These are phyloP conservation scores for Heterotilapia buettikoferi DNA, from an alignment of 2,113 vertebrate genomes.

Conservation along the genomic window DNA sequence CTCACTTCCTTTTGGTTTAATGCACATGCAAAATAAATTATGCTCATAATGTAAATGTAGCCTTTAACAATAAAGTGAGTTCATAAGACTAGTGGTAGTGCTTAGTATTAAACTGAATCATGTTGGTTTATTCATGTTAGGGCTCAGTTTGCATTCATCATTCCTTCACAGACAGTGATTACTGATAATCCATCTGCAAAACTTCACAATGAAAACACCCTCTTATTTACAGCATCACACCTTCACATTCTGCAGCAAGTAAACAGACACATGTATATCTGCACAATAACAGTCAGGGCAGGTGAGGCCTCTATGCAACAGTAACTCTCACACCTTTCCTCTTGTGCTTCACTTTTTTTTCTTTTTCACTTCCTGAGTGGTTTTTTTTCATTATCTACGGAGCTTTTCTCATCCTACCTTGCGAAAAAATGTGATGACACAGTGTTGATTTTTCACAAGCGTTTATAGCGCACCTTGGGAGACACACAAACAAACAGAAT, in stretches of 20 bases:
- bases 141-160: background rate
- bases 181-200: background rate
- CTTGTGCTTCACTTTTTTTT: background rate
- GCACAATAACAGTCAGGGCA: background rate
- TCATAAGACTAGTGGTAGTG: background rate
- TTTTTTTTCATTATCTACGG: background rate
- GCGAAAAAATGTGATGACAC: background rate
- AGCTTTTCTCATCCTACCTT: background rate
- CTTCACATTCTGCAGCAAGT: background rate
- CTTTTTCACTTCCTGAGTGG: background rate
- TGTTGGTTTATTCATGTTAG: background rate
- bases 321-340: background rate
- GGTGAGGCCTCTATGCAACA: background rate
- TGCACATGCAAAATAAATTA: background rate
- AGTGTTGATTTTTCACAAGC: slow-evolving; percentile 33
- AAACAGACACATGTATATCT: background rate
- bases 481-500: background rate
- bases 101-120: background rate
- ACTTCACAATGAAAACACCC: background rate
- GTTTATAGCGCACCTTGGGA: background rate
- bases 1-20: background rate
- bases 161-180: background rate
- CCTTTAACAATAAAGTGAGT: background rate
- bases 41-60: background rate
- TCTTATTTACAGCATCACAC: background rate